A percentile compares a stretch with the other conserved stretches of the same genome.
Conservation (phyloP, 2,113 vertebrate species). For the Hyaena hyaena region DNA sequence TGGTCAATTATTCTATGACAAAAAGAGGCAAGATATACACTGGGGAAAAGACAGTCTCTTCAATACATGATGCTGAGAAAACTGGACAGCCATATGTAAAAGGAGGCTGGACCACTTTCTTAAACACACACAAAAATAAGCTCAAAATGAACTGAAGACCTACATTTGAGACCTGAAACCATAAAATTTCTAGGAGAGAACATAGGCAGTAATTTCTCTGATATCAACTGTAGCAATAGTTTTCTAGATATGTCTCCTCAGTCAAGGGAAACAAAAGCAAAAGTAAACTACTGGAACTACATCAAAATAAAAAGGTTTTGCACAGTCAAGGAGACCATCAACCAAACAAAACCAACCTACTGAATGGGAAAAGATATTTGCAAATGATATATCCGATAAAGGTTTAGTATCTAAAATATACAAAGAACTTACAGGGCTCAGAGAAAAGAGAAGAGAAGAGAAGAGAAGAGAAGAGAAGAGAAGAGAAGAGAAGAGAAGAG, state of each 20-base stretch:
- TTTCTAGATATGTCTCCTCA: neutral
- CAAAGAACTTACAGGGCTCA: neutral
- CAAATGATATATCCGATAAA: neutral
- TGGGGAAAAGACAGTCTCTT: neutral
- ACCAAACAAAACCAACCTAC: neutral
- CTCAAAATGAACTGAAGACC: neutral
- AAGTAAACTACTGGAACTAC: neutral
- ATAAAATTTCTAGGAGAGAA: neutral
- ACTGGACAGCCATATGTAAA: neutral
- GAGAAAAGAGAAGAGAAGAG: too few relatives aligned
- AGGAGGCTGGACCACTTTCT: neutral
- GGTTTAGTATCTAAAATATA: neutral
- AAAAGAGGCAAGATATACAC: neutral
- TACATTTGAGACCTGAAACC: neutral
- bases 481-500: too few relatives aligned
- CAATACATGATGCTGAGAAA: neutral
- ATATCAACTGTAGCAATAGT: neutral
- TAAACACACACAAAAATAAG: neutral
- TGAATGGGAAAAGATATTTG: neutral
- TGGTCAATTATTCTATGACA: neutral
- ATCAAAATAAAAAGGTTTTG: neutral
- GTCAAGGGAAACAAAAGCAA: neutral
- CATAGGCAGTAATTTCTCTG: neutral
- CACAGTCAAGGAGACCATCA: neutral
- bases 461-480: too few relatives aligned